phyloP scores from a whole-genome alignment of 2,888 invertebrate species.

The Catocala fraxini region DNA sequence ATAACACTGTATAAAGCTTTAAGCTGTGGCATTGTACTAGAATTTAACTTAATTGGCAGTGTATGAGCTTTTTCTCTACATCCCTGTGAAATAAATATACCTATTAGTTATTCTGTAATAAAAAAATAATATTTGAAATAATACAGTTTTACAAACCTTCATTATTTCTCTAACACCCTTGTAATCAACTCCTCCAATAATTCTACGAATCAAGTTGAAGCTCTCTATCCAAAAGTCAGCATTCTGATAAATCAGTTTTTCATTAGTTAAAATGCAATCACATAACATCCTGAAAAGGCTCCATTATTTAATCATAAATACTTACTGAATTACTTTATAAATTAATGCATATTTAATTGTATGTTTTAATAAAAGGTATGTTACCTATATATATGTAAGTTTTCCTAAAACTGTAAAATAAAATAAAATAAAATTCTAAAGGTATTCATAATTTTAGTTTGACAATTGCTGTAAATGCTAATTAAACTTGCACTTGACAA shows the following conservation, averaged over 20 bases:
- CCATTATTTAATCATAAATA: slow-evolving; percentile 1
- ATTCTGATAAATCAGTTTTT: slow-evolving; percentile 93
- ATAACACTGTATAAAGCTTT: slow-evolving; percentile 94
- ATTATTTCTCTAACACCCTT: slow-evolving; percentile 97
- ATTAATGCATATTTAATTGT: too few species aligned
- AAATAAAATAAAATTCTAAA: too few species aligned
- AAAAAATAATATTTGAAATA: slow-evolving; percentile 5
- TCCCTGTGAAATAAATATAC: slow-evolving; percentile 80
- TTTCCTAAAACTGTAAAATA: too few species aligned
- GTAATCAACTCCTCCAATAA: slow-evolving; percentile 97
- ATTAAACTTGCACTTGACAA: too few species aligned
- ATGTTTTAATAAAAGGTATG: too few species aligned
- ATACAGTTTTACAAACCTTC: slow-evolving; percentile 88
- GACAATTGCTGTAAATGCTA: too few species aligned
- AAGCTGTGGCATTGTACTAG: slow-evolving; percentile 93
- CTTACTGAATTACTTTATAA: neutral
- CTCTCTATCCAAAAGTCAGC: slow-evolving; percentile 96
- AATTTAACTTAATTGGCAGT: slow-evolving; percentile 93
- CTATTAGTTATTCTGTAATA: slow-evolving; percentile 15
- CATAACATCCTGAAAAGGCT: slow-evolving; percentile 91
- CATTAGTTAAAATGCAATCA: slow-evolving; percentile 94
- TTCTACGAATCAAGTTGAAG: slow-evolving; percentile 93
- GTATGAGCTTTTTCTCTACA: slow-evolving; percentile 96
- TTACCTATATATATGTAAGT: too few species aligned
- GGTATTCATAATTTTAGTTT: too few species aligned